Conservation (phyloP, 92 coral and sea anemone genomes). For the Phenganax subtilis region DNA sequence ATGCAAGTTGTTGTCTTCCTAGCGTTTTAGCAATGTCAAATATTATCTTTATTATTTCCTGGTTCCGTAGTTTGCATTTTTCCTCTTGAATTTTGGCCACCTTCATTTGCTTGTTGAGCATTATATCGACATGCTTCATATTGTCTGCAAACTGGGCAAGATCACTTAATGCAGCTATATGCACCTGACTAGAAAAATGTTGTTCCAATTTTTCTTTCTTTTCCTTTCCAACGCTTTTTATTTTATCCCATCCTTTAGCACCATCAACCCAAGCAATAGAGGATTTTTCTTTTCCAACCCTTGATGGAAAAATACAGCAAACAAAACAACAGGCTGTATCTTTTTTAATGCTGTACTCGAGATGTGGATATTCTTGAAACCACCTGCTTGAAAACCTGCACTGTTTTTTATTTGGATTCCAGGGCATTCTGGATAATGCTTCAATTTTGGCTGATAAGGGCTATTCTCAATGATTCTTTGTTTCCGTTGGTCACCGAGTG, state of each 20-base stretch:
- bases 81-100: background rate
- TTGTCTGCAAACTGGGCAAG: background rate
- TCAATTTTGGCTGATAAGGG: constrained; percentile 18
- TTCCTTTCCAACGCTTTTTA: constrained; percentile 17
- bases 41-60: background rate
- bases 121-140: background rate
- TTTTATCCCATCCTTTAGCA: constrained; percentile 2
- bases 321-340: constrained; percentile 27
- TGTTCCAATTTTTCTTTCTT: background rate
- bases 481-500: background rate
- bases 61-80: background rate
- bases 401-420: background rate
- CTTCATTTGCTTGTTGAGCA: background rate
- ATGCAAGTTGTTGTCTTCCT: background rate
- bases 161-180: background rate
- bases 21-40: constrained; percentile 12
- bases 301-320: background rate
- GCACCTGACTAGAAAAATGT: background rate
- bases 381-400: background rate
- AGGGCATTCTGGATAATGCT: background rate
- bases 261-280: background rate
- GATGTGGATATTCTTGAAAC: constrained; percentile 21
- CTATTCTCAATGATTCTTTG: constrained; percentile 1
- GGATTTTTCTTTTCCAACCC: constrained; percentile 5
- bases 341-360: constrained; percentile 13